Evolutionary conservation across 2,888 invertebrate species (phyloP).

Genomic region (Drosophila neonasuta): DNA sequence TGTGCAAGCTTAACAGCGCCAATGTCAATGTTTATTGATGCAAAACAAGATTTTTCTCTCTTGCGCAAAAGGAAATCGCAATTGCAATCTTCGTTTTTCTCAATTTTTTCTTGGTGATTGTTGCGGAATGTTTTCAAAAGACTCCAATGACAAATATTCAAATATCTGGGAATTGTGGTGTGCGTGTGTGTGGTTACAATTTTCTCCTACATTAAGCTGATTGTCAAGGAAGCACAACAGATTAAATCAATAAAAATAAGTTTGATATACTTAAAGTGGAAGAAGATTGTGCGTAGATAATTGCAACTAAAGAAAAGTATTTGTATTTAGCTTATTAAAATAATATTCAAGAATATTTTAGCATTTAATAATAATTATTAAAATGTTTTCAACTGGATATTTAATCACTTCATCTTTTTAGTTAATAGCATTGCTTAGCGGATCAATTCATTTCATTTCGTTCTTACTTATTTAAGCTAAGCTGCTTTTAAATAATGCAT

Average conservation of each 20-base stretch:
- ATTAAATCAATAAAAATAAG: neutral
- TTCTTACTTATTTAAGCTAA: neutral
- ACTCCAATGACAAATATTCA: slow-evolving; percentile 40
- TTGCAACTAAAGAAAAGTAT: neutral
- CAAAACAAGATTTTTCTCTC: slow-evolving; percentile 68
- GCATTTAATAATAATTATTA: too few relatives aligned
- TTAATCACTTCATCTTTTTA: too few relatives aligned
- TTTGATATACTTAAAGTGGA: neutral
- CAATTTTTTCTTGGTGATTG: slow-evolving; percentile 22
- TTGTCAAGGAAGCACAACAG: neutral
- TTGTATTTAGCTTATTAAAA: neutral
- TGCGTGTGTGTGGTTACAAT: slow-evolving; percentile 18
- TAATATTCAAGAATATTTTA: neutral
- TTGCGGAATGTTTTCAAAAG: slow-evolving; percentile 17
- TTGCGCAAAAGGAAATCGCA: slow-evolving; percentile 35
- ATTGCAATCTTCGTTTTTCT: slow-evolving; percentile 34
- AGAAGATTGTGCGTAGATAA: neutral
- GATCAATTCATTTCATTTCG: neutral
- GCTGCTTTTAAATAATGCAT: neutral
- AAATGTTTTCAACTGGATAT: too few relatives aligned
- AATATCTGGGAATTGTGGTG: slow-evolving; percentile 1
- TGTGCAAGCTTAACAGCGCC: slow-evolving; percentile 21
- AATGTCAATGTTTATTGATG: slow-evolving; percentile 76
- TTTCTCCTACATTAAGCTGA: slow-evolving; percentile 2
- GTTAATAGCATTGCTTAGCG: too few relatives aligned